These are phyloP conservation scores for Sinonovacula constricta DNA, from an alignment of 1,140 invertebrate genomes.

Conservation along the genomic window DNA sequence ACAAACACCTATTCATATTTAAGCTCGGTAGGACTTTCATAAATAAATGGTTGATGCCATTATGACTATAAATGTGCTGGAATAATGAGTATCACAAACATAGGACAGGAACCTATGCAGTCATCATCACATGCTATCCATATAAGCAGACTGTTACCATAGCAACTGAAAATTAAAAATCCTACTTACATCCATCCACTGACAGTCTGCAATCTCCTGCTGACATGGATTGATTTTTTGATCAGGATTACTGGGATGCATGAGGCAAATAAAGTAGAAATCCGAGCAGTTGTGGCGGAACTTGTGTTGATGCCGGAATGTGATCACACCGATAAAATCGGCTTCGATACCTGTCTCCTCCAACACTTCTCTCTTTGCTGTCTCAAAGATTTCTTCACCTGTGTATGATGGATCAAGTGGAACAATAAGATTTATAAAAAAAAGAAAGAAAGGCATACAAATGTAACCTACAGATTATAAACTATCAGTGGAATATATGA, in stretches of 20 bases:
- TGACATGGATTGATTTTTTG: slow-evolving; percentile 84
- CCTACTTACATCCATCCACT: slow-evolving; percentile 85
- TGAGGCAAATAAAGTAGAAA: slow-evolving; percentile 88
- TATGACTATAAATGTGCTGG: neutral
- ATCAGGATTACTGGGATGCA: slow-evolving; percentile 82
- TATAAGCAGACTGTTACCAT: neutral
- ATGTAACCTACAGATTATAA: neutral
- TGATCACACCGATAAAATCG: slow-evolving; percentile 87
- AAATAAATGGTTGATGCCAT: neutral
- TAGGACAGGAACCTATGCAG: neutral
- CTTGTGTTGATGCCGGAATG: slow-evolving; percentile 85
- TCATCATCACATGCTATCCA: neutral
- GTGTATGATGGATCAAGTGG: slow-evolving; percentile 35
- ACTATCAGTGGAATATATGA: neutral
- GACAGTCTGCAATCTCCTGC: slow-evolving; percentile 86
- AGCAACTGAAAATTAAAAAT: neutral
- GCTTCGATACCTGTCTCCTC: slow-evolving; percentile 93
- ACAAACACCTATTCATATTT: neutral
- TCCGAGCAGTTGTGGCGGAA: slow-evolving; percentile 90
- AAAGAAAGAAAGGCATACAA: neutral
- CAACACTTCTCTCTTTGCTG: slow-evolving; percentile 89
- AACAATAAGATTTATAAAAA: too few relatives aligned
- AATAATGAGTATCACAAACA: neutral
- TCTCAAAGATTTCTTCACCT: slow-evolving; percentile 90
- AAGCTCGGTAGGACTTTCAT: neutral